Evolutionary conservation across 1,140 invertebrate genomes (phyloP), one percentile per base, ranked within the genome.

Genomic region (Drosophila setifemur): DNA sequence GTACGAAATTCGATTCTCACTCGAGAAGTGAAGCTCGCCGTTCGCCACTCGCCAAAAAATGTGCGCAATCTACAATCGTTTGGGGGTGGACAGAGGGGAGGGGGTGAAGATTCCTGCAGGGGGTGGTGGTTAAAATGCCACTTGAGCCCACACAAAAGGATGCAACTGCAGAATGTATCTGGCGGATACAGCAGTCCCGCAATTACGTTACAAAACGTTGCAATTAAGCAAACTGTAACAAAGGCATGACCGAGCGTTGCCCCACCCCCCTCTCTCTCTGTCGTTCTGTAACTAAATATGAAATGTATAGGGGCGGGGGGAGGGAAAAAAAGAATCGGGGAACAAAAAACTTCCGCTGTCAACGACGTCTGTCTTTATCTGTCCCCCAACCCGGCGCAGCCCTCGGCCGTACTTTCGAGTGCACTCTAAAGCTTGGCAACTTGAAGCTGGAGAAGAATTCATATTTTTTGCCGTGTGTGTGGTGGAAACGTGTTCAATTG

Each of bases 401-500:
- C n/a, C 16, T 29, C 11, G 11, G 2, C 33, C 23, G 26, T 21
- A 49, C 61, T 64, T 52, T 63, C 69, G 31, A 73, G 69, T 73
- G 69, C 68, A 72, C 69, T 64, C 61, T 29, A 21, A n/a, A 58
- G 53, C 57, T 43, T 54, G 57, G 40, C 57, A 61, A 61, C 57
- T 61, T 61, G 53, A 44, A 16, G 33, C 33, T 4, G 57, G 21
- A 52, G 71, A 37, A 37, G 68, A 52, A 72, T 77, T 78, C 63
- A 78, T 78, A 78, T 70, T 79, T 40, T 58, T 29, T 26, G 7
- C 37, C 72, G 55, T 73, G 49, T 55, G 58, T 87, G 82, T 76
- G 61, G 82, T 76, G 61, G 52, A 79, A 88, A 88, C 85, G 85
- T 88, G 85, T 88, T 88, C 85, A 88, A 88, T 88, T 88, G 85